Percentiles rank a stretch among this genome's conserved stretches.
Evolutionary conservation across 2,888 invertebrate species (phyloP).

Genomic region (Nowickia ferox): DNA sequence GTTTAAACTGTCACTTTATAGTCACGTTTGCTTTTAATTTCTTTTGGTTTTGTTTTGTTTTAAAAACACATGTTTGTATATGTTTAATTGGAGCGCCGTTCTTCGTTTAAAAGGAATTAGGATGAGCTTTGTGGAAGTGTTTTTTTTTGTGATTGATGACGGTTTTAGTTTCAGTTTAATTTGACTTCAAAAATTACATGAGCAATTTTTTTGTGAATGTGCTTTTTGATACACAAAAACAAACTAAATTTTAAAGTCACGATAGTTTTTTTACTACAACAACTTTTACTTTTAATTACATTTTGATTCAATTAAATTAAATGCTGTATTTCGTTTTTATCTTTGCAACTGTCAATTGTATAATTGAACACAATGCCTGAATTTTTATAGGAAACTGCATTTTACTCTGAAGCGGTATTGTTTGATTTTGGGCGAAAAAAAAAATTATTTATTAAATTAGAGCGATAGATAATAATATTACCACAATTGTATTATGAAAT

Average conservation of each 20-base stretch:
- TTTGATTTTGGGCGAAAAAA: constrained; percentile 8
- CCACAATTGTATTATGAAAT: not conserved
- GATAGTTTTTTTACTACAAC: constrained; percentile 40
- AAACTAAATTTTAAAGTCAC: constrained; percentile 58
- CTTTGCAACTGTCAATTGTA: constrained; percentile 43
- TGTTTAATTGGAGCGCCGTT: constrained; percentile 59
- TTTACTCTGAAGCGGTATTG: not conserved
- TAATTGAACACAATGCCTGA: constrained; percentile 12
- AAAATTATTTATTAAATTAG: not conserved
- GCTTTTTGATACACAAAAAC: not conserved
- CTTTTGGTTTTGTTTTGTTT: not conserved
- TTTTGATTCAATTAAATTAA: constrained; percentile 39
- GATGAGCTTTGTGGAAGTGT: constrained; percentile 42
- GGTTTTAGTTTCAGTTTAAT: constrained; percentile 64
- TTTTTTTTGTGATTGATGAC: constrained; percentile 62
- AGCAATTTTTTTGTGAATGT: constrained; percentile 16
- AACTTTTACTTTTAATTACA: constrained; percentile 65
- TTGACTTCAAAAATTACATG: constrained; percentile 36
- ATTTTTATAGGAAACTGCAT: constrained; percentile 20
- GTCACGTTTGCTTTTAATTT: constrained; percentile 60
- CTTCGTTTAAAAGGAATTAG: constrained; percentile 49
- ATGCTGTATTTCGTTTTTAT: constrained; percentile 39
- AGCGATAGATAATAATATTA: not conserved
- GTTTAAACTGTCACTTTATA: constrained; percentile 63
- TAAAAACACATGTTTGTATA: constrained; percentile 60